phyloP scores from a whole-genome alignment of 2,888 invertebrate species.

The Helleia helle region DNA sequence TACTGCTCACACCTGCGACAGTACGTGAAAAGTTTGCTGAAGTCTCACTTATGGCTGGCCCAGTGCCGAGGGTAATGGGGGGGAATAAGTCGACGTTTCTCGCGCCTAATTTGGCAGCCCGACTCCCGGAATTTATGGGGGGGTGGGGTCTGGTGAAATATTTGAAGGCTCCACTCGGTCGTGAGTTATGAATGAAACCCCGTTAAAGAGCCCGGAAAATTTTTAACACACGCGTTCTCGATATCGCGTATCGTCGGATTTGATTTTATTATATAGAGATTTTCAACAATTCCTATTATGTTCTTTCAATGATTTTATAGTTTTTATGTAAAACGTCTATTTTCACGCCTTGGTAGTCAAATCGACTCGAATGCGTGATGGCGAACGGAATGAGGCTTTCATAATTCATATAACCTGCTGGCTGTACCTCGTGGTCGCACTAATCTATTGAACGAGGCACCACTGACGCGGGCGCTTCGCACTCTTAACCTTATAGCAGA shows the following conservation, averaged over 20 bases:
- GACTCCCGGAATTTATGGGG: slow-evolving; percentile 72
- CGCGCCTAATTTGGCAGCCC: slow-evolving; percentile 73
- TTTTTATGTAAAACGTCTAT: too few relatives aligned
- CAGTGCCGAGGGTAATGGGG: slow-evolving; percentile 48
- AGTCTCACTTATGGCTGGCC: slow-evolving; percentile 32
- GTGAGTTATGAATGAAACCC: slow-evolving; percentile 73
- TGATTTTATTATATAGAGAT: too few relatives aligned
- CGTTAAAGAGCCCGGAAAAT: slow-evolving; percentile 72
- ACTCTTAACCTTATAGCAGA: too few relatives aligned
- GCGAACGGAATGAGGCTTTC: too few relatives aligned
- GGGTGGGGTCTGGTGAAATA: slow-evolving; percentile 63
- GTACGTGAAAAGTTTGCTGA: slow-evolving; percentile 49
- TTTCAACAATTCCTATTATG: too few relatives aligned
- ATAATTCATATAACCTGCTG: too few relatives aligned
- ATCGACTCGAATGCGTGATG: too few relatives aligned
- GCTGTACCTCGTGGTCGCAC: too few relatives aligned
- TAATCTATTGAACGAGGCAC: too few relatives aligned
- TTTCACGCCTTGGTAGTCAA: too few relatives aligned
- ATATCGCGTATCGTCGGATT: slow-evolving; percentile 18
- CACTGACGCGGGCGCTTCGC: too few relatives aligned
- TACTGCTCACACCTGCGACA: slow-evolving; percentile 52
- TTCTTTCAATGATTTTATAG: not conserved
- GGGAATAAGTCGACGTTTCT: slow-evolving; percentile 63
- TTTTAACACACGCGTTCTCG: slow-evolving; percentile 49
- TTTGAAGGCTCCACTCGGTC: slow-evolving; percentile 70